Base-by-base conservation (phyloP, 2,797 vertebrate genomes). In the Gallinago solitaria region DNA sequence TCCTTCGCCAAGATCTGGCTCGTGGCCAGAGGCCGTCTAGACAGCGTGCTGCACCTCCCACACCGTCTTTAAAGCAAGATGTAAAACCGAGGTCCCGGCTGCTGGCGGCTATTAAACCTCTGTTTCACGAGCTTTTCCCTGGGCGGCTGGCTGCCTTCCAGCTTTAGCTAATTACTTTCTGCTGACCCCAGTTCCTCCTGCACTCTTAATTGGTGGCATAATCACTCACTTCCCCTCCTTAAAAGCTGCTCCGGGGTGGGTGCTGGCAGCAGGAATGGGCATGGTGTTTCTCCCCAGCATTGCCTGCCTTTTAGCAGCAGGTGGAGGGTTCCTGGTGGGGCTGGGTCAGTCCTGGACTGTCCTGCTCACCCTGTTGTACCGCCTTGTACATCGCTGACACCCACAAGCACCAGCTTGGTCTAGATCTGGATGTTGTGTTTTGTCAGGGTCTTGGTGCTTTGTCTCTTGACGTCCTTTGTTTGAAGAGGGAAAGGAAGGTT, bases 121-220 rank as follows among this genome's bases (percentile, higher is more conserved):
- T 25, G 3, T 76, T 92, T 95, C 90, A 92, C 4, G 48, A 87
- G 90, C 74, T 35, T 41, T 61, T 73, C 67, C 82, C 77, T 8
- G 70, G 60, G 75, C 24, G 25, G 56, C 84, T 94, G 93, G 93
- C 93, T 8, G 74, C 69, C 53, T 0, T 50, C 93, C 93, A 95
- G 78, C 83, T 47, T 27, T 3, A 16, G 82, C 87, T 90, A 90
- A 95, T 95, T 92, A 57, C 63, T 54, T 83, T 87, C 69, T 90
- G 90, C 87, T 90, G 93, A 79, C 83, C 90, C 87, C 78, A 41
- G 69, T 65, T 92, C 82, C 90, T 83, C 83, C 74, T 41, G 53
- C 23, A 5, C 63, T 83, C 79, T 71, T 90, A 83, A 92, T 76
- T 83, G 87, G 90, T 67, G 74, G 87, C 74, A 57, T 87, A 92